Evolutionary conservation across 2,113 vertebrate species (phyloP).

Genomic region (Rutilus rutilus): DNA sequence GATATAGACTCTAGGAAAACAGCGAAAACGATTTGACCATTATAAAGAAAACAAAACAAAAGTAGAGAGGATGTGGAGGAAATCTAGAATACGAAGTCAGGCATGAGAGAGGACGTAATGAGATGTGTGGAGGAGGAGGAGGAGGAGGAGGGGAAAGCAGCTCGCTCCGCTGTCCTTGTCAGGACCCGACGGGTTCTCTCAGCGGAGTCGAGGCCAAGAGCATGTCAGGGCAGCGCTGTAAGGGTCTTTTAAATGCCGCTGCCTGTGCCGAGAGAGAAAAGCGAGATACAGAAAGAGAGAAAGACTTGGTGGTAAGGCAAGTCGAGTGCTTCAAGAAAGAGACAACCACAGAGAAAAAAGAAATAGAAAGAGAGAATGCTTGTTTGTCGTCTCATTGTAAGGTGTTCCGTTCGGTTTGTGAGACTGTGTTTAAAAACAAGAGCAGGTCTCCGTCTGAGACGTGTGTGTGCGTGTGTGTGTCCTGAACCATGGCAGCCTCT

Average conservation of each 20-base stretch:
- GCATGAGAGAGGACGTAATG: background rate
- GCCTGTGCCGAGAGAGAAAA: background rate
- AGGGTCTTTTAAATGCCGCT: slow-evolving; percentile 44
- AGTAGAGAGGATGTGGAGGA: background rate
- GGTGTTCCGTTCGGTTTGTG: slow-evolving; percentile 6
- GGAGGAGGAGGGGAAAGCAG: background rate
- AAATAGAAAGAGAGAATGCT: background rate
- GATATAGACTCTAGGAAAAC: background rate
- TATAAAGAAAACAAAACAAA: background rate
- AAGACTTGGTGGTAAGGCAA: background rate
- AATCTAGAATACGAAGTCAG: background rate
- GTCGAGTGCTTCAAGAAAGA: background rate
- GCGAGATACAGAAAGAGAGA: background rate
- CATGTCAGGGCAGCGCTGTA: slow-evolving; percentile 28
- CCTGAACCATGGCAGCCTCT: background rate
- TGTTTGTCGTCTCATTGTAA: background rate
- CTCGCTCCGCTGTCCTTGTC: slow-evolving; percentile 12
- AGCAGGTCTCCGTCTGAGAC: background rate
- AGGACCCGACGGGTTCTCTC: background rate
- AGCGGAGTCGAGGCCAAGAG: slow-evolving; percentile 37
- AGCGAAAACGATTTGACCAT: background rate
- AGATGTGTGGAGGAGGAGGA: background rate
- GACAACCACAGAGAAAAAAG: background rate
- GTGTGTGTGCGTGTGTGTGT: slow-evolving; percentile 4
- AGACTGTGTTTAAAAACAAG: slow-evolving; percentile 12